Percentiles rank a stretch among this genome's conserved stretches.
Conservation (phyloP, 2,113 vertebrate species). For the Benitochromis conjunctus region DNA sequence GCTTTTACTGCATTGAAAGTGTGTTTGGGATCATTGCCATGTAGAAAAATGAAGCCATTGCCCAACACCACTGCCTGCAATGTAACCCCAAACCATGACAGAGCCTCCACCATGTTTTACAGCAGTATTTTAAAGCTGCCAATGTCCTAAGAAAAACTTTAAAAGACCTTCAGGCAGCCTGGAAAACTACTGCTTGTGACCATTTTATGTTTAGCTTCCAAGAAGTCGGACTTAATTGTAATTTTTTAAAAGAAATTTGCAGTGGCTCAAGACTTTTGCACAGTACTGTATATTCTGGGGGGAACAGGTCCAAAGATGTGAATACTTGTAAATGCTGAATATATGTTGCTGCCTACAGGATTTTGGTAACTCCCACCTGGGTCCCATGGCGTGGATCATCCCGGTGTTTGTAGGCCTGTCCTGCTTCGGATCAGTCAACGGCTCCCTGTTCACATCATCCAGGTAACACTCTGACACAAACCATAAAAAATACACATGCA, state of each 20-base stretch:
- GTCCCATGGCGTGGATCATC: conserved; percentile 96
- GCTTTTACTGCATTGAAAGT: background rate
- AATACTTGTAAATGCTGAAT: background rate
- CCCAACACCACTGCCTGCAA: background rate
- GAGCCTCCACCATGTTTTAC: background rate
- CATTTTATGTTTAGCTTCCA: background rate
- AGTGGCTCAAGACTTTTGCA: background rate
- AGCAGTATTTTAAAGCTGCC: background rate
- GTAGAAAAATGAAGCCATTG: background rate
- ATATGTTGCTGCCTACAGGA: conserved; percentile 72
- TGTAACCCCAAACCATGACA: background rate
- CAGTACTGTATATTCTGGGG: background rate
- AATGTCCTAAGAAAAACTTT: background rate
- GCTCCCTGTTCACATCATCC: conserved; percentile 96
- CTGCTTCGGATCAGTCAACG: conserved; percentile 96
- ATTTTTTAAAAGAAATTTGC: background rate
- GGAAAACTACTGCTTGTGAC: rapidly evolving
- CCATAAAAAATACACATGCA: background rate
- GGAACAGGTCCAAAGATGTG: background rate
- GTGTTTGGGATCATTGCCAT: background rate
- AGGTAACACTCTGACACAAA: conserved; percentile 70
- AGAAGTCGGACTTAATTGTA: background rate
- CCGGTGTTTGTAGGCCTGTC: conserved; percentile 95
- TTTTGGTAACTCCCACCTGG: conserved; percentile 90
- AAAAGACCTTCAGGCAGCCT: background rate